Conservation (phyloP, 2,888 invertebrate species). For the Dasysyrphus tricinctus region DNA sequence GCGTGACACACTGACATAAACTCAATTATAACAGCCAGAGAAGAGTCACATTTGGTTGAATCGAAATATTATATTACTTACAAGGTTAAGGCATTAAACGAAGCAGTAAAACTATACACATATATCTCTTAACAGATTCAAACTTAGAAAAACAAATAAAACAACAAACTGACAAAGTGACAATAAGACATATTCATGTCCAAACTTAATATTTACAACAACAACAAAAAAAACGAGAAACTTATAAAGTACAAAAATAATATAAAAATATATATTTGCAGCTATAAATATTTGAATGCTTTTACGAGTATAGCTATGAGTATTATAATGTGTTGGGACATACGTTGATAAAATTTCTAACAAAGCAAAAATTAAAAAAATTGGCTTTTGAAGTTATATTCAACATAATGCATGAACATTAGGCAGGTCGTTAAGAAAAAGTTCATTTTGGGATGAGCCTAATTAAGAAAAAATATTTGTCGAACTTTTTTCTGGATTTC, state of each 20-base stretch:
- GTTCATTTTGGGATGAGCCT: too few species aligned
- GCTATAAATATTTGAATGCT: not conserved
- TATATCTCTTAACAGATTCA: not conserved
- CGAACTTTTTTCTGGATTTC: too few species aligned
- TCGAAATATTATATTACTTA: not conserved
- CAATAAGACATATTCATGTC: not conserved
- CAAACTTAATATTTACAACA: not conserved
- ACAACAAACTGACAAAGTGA: not conserved
- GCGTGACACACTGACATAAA: constrained; percentile 2
- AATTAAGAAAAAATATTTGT: too few species aligned
- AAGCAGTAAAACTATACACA: not conserved
- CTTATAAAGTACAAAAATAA: not conserved
- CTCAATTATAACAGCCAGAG: not conserved
- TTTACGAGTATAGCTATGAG: not conserved
- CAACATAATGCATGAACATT: too few species aligned
- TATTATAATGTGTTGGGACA: not conserved
- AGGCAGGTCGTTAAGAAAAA: too few species aligned
- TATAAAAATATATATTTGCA: too few species aligned
- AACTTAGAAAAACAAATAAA: not conserved
- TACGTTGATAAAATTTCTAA: not conserved
- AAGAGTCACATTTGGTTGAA: not conserved
- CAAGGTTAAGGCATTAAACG: not conserved
- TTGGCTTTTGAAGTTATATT: too few species aligned
- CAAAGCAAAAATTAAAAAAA: not conserved
- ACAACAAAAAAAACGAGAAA: too few species aligned